Percentiles rank a stretch among this genome's conserved stretches.
These are phyloP conservation scores for Diphyllodes magnificus DNA, from an alignment of 2,113 vertebrate genomes.

Conservation along the genomic window DNA sequence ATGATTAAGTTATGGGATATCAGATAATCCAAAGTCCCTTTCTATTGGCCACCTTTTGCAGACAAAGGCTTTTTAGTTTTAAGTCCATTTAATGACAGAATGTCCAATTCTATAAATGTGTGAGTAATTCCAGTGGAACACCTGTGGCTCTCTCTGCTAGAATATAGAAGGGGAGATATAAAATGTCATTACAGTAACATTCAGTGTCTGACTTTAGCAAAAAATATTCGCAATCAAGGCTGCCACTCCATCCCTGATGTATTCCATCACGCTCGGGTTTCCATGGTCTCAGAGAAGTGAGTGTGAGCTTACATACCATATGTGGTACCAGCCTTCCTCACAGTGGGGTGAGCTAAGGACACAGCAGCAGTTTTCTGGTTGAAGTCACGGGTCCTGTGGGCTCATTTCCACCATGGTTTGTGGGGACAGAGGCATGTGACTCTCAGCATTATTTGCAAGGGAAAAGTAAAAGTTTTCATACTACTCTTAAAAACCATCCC, in stretches of 20 bases:
- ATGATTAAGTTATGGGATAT: conserved; percentile 99
- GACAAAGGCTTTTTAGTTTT: conserved; percentile 92
- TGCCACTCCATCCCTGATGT: conserved; percentile 27
- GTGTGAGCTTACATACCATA: conserved; percentile 5
- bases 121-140: conserved; percentile 95
- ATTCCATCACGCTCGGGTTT: conserved; percentile 9
- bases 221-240: conserved; percentile 40
- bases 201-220: conserved; percentile 33
- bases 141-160: conserved; percentile 87
- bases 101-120: conserved; percentile 92
- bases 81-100: conserved; percentile 98
- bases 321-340: neutral
- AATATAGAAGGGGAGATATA: conserved; percentile 50
- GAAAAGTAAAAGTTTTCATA: neutral
- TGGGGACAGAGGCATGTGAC: conserved; percentile 2
- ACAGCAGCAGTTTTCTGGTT: neutral
- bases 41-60: conserved; percentile 79
- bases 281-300: conserved; percentile 4
- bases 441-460: neutral
- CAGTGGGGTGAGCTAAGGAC: conserved; percentile 25
- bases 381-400: conserved; percentile 14
- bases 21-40: conserved; percentile 88
- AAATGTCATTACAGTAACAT: conserved; percentile 58
- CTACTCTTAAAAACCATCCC: neutral
- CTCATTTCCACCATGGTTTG: conserved; percentile 14